Evolutionary conservation across 2,797 vertebrate species (phyloP).

Genomic region (Lophotriccus pileatus): DNA sequence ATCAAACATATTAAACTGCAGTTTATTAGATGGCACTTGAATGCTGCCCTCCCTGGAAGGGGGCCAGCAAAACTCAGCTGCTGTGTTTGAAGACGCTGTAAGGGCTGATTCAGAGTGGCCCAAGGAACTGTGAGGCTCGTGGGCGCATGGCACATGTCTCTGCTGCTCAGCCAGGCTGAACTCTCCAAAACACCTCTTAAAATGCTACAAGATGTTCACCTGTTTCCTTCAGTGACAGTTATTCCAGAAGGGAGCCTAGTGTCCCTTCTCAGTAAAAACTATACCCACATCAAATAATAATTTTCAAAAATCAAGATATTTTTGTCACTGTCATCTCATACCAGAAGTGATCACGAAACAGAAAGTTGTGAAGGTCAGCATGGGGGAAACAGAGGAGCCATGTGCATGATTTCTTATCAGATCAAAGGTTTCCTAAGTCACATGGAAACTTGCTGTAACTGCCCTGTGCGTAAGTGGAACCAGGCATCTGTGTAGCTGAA

Average conservation of each 20-base stretch:
- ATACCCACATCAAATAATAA: not conserved
- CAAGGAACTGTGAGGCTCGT: not conserved
- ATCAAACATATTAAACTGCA: not conserved
- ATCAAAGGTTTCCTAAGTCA: slow-evolving; percentile 5
- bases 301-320: not conserved
- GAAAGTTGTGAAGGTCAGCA: not conserved
- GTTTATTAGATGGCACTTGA: slow-evolving; percentile 1
- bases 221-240: not conserved
- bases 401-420: not conserved
- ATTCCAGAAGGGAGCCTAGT: not conserved
- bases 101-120: not conserved
- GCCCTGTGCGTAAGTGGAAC: not conserved
- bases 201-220: not conserved
- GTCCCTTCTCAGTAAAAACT: not conserved
- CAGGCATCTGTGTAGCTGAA: fast-evolving
- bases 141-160: fast-evolving
- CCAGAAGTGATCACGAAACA: not conserved
- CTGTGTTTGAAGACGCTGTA: not conserved
- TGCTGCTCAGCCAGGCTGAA: not conserved
- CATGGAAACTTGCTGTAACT: not conserved
- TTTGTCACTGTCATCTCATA: not conserved
- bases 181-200: not conserved
- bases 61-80: not conserved
- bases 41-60: not conserved
- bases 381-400: not conserved